Conservation (phyloP, 2,888 invertebrate genomes). For the Neoaliturus tenellus region DNA sequence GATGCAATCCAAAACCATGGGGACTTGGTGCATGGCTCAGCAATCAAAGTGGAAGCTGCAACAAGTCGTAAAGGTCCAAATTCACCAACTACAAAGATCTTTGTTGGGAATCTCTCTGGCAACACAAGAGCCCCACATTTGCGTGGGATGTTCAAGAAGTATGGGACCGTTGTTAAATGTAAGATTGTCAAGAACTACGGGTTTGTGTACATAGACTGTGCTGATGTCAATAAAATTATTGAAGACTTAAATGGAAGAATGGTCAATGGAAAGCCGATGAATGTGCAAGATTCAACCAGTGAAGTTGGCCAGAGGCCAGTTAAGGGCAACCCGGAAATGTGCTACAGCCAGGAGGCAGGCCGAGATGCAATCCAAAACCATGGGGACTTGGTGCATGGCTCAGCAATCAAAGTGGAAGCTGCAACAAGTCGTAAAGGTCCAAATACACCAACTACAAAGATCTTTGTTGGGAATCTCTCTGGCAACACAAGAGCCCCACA, state of each 20-base stretch:
- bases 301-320: too few relatives aligned
- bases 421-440: constrained; percentile 94
- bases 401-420: too few relatives aligned
- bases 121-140: constrained; percentile 95
- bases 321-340: too few relatives aligned
- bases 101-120: constrained; percentile 97
- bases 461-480: constrained; percentile 97
- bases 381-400: constrained; percentile 93
- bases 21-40: constrained; percentile 88
- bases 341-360: too few relatives aligned
- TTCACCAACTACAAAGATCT: constrained; percentile 95
- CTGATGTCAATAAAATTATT: too few relatives aligned
- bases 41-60: constrained; percentile 94
- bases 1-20: constrained; percentile 94
- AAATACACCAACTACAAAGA: constrained; percentile 93
- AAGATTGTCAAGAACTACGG: constrained; percentile 99
- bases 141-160: constrained; percentile 95
- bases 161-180: constrained; percentile 96
- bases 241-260: too few relatives aligned
- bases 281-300: too few relatives aligned
- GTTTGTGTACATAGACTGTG: constrained; percentile 87
- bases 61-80: constrained; percentile 93
- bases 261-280: too few relatives aligned
- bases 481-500: constrained; percentile 95
- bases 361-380: constrained; percentile 93